Evolutionary conservation across 2,113 vertebrate species (phyloP).

Genomic region (Thamnophis sirtalis): DNA sequence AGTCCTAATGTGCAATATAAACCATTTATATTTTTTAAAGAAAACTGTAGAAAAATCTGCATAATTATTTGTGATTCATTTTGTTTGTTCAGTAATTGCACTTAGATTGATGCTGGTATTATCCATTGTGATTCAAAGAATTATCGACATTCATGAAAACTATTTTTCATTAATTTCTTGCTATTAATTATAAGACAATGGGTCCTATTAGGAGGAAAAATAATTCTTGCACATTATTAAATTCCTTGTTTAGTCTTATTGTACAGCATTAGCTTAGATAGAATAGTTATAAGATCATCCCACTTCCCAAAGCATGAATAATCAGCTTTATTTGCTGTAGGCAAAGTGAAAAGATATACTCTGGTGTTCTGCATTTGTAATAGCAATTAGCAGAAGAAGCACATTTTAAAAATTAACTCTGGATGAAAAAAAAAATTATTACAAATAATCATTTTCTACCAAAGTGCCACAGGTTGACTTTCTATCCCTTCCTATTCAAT

Average conservation of each 20-base stretch:
- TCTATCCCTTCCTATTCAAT: not conserved
- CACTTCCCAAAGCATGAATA: slow-evolving; percentile 53
- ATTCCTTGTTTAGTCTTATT: slow-evolving; percentile 43
- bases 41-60: slow-evolving; percentile 19
- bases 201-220: slow-evolving; percentile 23
- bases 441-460: not conserved
- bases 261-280: slow-evolving; percentile 15
- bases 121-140: slow-evolving; percentile 34
- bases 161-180: slow-evolving; percentile 45
- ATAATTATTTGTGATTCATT: slow-evolving; percentile 3
- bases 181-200: slow-evolving; percentile 38
- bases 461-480: not conserved
- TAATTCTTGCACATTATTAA: not conserved
- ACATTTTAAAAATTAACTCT: not conserved
- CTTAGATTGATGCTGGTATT: slow-evolving; percentile 22
- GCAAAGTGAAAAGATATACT: slow-evolving; percentile 29
- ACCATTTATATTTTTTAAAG: not conserved
- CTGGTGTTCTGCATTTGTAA: slow-evolving; percentile 13
- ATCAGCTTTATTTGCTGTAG: slow-evolving; percentile 36
- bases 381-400: slow-evolving; percentile 29
- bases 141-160: slow-evolving; percentile 42
- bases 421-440: slow-evolving; percentile 2
- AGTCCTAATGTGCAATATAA: slow-evolving; percentile 6
- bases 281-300: slow-evolving; percentile 48
- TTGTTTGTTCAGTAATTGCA: slow-evolving; percentile 31